Evolutionary conservation across 2,888 invertebrate species (phyloP), one percentile per base, ranked within the genome.

Genomic region (Hemithea aestivaria): DNA sequence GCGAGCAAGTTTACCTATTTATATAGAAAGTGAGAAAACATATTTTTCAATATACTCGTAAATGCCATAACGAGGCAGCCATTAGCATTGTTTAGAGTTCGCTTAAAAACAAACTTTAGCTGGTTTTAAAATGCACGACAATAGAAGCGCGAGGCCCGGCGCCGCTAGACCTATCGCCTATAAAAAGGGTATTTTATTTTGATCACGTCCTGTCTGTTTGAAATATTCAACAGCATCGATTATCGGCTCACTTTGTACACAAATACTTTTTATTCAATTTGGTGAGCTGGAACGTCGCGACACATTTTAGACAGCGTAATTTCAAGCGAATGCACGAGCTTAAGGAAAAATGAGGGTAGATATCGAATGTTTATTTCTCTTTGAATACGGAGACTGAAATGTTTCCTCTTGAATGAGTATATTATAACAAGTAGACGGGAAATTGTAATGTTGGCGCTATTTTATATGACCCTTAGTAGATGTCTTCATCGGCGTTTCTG

Each of bases 151-250:
- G 53, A 59, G 50, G 56, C 53, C 58, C 58, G 16, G 5, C 56
- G 48, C 50, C 49, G 45, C 48, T 38, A 20, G 20, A 29, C 29
- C 30, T 43, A 49, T 10, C 16, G 26, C 34, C 44, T 51, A 50
- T 49, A 48, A 41, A 48, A 48, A 42, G 35, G 43, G 46, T 59
- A 62, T 66, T 66, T 69, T 71, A 77, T 79, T 79, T 77, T 60
- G 62, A 68, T 81, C 78, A 79, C 77, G 77, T 73, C 56, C 59
- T 66, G 56, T 58, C 60, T 66, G 68, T 71, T 74, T 78, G 73
- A 77, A 81, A 82, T 82, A 82, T 83, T 81, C 78, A 80, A 75
- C 70, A 64, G 70, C 69, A 72, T 79, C 80, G 80, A 80, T 82
- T 82, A 83, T 79, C 76, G 67, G 64, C 66, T 67, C 75, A 72